Evolutionary conservation across 2,113 vertebrate species (phyloP), one percentile per base, ranked within the genome.

Genomic region (Sinocyclocheilus grahami): DNA sequence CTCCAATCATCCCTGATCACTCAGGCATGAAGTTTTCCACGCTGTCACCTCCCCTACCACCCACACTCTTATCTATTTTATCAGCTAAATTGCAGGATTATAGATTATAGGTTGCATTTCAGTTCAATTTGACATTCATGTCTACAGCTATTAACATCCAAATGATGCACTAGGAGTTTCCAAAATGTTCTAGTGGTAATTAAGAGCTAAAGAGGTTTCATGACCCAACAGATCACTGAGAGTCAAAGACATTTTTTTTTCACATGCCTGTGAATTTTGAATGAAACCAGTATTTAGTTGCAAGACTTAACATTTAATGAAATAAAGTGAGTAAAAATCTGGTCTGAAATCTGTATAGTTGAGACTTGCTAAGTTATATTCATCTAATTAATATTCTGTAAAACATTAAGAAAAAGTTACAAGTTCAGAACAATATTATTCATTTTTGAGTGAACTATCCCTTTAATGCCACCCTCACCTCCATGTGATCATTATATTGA

Each of bases 11-110:
- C n/a, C 14, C 37, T 65, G 60, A 82, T 84, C 69, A 48, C 20
- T 83, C 84, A 80, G 46, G 62, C 85, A 27, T 78, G 51, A 27
- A 53, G 60, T n/a, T 60, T 53, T 86, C 78, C 78, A 75, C 46
- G 20, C 63, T 78, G 67, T 79, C 42, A 53, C 51, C 63, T 84
- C 24, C 27, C 48, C n/a, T 60, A 14, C 37, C 42, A 76, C 27
- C 62, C 30, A n/a, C 63, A 48, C 53, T 46, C 58, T 62, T 27
- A 39, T 60, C 75, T 48, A 13, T 48, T 75, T 85, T 48, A 77
- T 72, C 46, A 63, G 55, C 3, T 39, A 60, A 65, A 82, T 16
- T 75, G 55, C 20, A 10, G 27, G 16, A 67, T 83, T 53, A 51
- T 71, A n/a, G 80, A 82, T 82, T 71, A 71, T 71, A 51, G 81